A percentile compares a stretch with the other conserved stretches of the same genome.
Conservation (phyloP, 2,113 vertebrate genomes). For the Rallus limicola region DNA sequence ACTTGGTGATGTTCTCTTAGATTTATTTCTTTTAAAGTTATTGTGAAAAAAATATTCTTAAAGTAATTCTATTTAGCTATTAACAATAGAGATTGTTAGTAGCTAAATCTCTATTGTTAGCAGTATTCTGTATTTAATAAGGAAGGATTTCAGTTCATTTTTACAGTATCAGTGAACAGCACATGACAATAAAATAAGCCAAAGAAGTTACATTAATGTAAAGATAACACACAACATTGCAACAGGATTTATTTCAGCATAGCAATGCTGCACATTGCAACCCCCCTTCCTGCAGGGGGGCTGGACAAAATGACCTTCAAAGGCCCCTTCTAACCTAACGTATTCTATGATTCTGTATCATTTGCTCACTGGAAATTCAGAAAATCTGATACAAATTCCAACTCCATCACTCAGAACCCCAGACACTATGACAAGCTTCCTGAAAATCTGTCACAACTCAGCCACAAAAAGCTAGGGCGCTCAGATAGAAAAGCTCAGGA, state of each 20-base stretch:
- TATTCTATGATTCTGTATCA: background rate
- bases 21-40: background rate
- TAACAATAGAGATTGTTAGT: no score
- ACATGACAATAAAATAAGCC: background rate
- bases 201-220: background rate
- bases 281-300: no score
- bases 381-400: background rate
- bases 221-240: background rate
- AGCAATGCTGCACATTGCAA: background rate
- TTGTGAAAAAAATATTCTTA: background rate
- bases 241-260: background rate
- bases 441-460: background rate
- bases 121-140: background rate
- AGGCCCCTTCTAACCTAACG: no score
- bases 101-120: background rate
- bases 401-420: background rate
- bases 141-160: background rate
- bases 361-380: background rate
- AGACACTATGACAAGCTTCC: background rate
- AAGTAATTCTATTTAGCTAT: background rate
- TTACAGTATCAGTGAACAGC: background rate
- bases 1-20: fast-evolving
- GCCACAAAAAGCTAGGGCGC: background rate
- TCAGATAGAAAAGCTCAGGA: background rate
- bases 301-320: no score